These are phyloP conservation scores for Carassius gibelio DNA, from an alignment of 2,113 vertebrate genomes.

Conservation along the genomic window DNA sequence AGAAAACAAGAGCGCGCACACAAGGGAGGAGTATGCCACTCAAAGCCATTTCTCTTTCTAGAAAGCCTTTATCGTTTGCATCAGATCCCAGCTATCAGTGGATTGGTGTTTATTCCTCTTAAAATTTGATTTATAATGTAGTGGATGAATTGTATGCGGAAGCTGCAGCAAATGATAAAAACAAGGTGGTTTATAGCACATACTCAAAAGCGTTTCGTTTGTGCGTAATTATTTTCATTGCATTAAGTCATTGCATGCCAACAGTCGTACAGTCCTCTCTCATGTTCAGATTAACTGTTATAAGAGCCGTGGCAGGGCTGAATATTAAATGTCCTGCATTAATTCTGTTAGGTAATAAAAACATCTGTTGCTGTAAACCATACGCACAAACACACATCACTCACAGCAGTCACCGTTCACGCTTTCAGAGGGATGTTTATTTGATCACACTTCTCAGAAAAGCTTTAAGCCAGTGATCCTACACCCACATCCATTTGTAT, in stretches of 20 bases:
- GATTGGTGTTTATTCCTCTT: neutral
- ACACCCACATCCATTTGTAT: conserved; percentile 1
- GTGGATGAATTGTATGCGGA: neutral
- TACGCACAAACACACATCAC: neutral
- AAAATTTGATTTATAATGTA: conserved; percentile 27
- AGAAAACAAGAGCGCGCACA: neutral
- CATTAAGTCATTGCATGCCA: neutral
- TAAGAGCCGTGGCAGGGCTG: conserved; percentile 30
- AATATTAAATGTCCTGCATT: conserved; percentile 55
- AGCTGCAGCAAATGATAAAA: neutral
- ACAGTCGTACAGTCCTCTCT: neutral
- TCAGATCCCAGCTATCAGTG: conserved; percentile 18
- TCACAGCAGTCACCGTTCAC: conserved; percentile 2
- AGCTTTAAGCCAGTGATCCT: conserved; percentile 4
- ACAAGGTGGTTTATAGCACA: neutral
- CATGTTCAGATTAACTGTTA: conserved; percentile 55
- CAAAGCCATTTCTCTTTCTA: conserved; percentile 16
- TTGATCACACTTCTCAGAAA: conserved; percentile 8
- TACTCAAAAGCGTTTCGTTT: neutral
- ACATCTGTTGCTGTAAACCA: conserved; percentile 47
- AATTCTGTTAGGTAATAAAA: conserved; percentile 57
- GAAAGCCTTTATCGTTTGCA: conserved; percentile 22
- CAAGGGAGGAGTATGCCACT: neutral
- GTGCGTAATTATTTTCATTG: conserved; percentile 10
- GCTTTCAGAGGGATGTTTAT: conserved; percentile 24